Percentiles rank a stretch among this genome's conserved stretches.
Conservation (phyloP, 2,113 vertebrate species). For the Oxyruncus cristatus region DNA sequence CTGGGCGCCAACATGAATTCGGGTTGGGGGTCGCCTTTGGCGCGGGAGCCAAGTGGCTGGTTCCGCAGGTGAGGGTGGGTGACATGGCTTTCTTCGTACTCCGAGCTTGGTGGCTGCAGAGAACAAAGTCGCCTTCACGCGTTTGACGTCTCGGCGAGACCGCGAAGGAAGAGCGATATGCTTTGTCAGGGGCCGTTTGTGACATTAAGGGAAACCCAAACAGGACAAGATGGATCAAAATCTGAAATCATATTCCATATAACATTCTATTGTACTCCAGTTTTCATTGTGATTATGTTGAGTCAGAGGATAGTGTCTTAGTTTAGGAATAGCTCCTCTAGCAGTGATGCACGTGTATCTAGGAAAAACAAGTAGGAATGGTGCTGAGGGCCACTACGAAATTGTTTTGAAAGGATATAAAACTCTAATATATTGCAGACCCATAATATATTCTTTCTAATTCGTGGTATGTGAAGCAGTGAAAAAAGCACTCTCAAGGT, state of each 20-base stretch:
- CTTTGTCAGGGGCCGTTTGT: neutral
- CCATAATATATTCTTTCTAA: neutral
- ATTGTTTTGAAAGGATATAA: neutral
- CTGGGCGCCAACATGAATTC: neutral
- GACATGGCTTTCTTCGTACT: neutral
- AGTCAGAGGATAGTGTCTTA: neutral
- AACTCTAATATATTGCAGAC: neutral
- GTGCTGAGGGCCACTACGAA: neutral
- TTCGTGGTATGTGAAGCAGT: neutral
- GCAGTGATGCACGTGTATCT: fast-evolving
- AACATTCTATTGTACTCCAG: neutral
- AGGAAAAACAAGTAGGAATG: neutral
- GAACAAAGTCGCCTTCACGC: fast-evolving
- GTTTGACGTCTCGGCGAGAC: fast-evolving
- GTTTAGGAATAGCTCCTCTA: neutral
- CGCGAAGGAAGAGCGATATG: fast-evolving
- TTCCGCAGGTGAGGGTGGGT: neutral
- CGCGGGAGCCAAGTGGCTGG: neutral
- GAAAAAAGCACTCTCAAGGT: neutral
- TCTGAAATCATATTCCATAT: neutral
- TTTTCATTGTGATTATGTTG: neutral
- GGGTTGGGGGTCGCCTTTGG: neutral
- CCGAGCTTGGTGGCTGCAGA: neutral
- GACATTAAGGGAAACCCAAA: neutral
- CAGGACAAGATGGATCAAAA: neutral